A percentile compares a stretch with the other conserved stretches of the same genome.
Evolutionary conservation across 2,797 vertebrate species (phyloP).

Genomic region (Thamnophis elegans): DNA sequence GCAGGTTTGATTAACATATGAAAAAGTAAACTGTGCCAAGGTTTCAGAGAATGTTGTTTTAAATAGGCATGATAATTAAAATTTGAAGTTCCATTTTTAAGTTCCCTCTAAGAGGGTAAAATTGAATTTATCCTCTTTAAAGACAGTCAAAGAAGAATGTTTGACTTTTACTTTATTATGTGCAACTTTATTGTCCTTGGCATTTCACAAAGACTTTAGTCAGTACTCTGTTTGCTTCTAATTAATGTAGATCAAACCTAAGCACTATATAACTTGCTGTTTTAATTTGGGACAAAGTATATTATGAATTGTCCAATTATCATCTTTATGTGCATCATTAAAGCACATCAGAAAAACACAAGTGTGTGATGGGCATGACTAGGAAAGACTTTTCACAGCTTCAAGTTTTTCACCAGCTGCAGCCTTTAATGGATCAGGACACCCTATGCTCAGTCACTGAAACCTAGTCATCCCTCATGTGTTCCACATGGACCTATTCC

Average conservation of each 20-base stretch:
- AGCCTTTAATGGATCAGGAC: neutral
- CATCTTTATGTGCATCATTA: neutral
- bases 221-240: neutral
- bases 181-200: neutral
- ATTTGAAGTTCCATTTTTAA: constrained; percentile 37
- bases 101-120: neutral
- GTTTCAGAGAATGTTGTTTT: constrained; percentile 43
- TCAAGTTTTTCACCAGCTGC: neutral
- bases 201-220: neutral
- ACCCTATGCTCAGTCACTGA: neutral
- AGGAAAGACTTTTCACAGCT: neutral
- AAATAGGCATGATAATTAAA: constrained; percentile 38
- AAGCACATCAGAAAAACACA: neutral
- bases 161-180: constrained; percentile 16
- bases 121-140: neutral
- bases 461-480: neutral
- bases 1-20: constrained; percentile 53
- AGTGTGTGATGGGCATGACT: neutral
- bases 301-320: neutral
- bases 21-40: constrained; percentile 49
- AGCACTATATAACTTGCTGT: neutral
- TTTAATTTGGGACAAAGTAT: neutral
- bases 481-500: neutral
- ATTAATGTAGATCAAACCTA: neutral
- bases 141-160: neutral